A percentile compares a stretch with the other conserved stretches of the same genome.
phyloP scores from a whole-genome alignment of 1,140 invertebrate genomes.

The Bombus impatiens region DNA sequence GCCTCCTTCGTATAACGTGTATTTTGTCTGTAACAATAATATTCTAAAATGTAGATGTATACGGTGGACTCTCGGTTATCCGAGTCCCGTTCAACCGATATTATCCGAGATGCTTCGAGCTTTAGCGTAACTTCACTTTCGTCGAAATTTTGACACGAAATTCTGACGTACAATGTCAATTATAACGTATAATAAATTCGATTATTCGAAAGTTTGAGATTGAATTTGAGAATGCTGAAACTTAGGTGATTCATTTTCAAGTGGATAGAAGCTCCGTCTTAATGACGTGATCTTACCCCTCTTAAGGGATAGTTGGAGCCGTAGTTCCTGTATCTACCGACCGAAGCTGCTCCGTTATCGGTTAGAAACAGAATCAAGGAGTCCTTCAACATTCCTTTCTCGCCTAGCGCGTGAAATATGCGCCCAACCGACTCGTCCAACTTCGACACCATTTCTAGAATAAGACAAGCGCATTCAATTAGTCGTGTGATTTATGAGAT shows the following conservation, averaged over 20 bases:
- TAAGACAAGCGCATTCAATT: neutral
- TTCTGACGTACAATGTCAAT: too few species aligned
- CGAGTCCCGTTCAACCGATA: too few species aligned
- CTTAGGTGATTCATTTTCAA: neutral
- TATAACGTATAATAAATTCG: too few species aligned
- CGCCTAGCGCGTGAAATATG: constrained; percentile 84
- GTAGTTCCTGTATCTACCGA: constrained; percentile 82
- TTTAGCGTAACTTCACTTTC: too few species aligned
- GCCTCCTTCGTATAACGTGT: constrained; percentile 88
- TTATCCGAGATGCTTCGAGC: too few species aligned
- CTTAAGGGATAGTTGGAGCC: constrained; percentile 88
- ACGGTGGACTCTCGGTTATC: too few species aligned
- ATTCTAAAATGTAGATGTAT: neutral
- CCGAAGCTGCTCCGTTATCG: constrained; percentile 85
- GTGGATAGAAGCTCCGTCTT: neutral
- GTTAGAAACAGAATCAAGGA: constrained; percentile 85
- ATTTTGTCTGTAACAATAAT: constrained; percentile 84
- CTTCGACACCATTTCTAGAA: constrained; percentile 87
- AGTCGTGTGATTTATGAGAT: neutral
- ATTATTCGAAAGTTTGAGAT: too few species aligned
- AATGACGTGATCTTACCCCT: constrained; percentile 80
- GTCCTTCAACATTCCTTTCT: constrained; percentile 85
- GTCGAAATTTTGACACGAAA: too few species aligned
- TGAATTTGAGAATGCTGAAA: too few species aligned
- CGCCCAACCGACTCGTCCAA: constrained; percentile 88